Evolutionary conservation across 2,888 invertebrate genomes (phyloP), one percentile per base, ranked within the genome.

Genomic region (Leistus spinibarbis): DNA sequence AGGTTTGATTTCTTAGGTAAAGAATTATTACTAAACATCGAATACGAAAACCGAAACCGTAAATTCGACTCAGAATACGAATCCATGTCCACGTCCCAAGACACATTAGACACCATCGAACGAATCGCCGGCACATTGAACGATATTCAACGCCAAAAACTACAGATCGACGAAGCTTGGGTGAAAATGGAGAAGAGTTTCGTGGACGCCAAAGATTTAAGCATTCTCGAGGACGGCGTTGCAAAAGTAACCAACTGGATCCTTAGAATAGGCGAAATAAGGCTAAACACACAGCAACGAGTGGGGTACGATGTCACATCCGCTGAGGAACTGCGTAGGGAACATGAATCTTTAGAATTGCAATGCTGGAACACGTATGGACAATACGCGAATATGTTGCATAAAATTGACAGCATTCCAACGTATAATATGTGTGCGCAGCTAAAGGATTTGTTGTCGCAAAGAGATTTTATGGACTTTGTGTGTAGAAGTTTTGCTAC

Each of bases 381-480:
- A 13, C 90, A 91, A 80, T 94, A 94, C 84, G 93, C 93, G 0
- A 93, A 94, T 81, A 83, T 94, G 62, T 87, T 93, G 10, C 92
- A 94, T 82, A 90, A 91, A 84, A 91, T 93, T 68, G 91, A 91
- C 66, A 86, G 87, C 63, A 85, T 92, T 74, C 86, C 89, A 0
- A 85, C 86, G 54, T 85, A 85, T 64, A 87, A 86, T 65, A 68
- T 82, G 57, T 82, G 81, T 7, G 77, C 81, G 27, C 86, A 86
- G 60, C 88, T 88, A 60, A 89, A 88, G 81, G 93, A 93, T 83
- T 85, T 95, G 65, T 86, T 90, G 77, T 91, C 92, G 0, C 92
- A 93, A 81, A 88, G 91, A 77, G 93, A 94, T 82, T 94, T 94
- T 82, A 94, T 95, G 92, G 93, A 94, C 85, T 93, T 92, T 77